Conservation (phyloP, 2,113 vertebrate species). For the Dascyllus trimaculatus region DNA sequence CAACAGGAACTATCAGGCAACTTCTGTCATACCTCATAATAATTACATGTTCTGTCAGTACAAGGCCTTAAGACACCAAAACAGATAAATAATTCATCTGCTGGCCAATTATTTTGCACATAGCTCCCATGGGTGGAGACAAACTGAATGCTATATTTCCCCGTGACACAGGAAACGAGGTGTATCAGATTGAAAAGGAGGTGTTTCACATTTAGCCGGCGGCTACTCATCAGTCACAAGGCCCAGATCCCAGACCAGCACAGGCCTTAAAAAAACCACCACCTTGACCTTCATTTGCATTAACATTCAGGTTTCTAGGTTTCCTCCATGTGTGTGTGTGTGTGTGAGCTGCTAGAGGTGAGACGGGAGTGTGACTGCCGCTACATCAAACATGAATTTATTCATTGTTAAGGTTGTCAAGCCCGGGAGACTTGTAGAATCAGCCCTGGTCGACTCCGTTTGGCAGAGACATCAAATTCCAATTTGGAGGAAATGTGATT, state of each 20-base stretch:
- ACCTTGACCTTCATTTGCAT: conserved; percentile 50
- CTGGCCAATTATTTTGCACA: conserved; percentile 44
- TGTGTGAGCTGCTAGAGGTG: conserved; percentile 10
- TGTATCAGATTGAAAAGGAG: conserved; percentile 40
- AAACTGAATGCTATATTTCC: conserved; percentile 39
- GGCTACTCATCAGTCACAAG: conserved; percentile 49
- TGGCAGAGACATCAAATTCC: conserved; percentile 35
- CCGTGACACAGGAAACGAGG: conserved; percentile 34
- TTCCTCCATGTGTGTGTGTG: not conserved
- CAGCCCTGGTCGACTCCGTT: not conserved
- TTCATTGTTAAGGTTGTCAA: conserved; percentile 35
- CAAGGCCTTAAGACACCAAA: conserved; percentile 17
- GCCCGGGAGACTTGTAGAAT: conserved; percentile 13
- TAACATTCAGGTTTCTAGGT: conserved; percentile 35
- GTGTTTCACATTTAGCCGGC: conserved; percentile 52
- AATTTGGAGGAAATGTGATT: conserved; percentile 1
- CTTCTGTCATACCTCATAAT: not conserved
- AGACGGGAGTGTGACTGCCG: conserved; percentile 9
- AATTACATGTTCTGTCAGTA: not conserved
- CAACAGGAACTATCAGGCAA: not conserved
- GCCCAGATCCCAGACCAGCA: conserved; percentile 14
- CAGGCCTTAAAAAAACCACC: not conserved
- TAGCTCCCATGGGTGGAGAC: conserved; percentile 21
- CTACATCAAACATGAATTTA: conserved; percentile 46
- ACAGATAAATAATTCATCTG: conserved; percentile 53